Evolutionary conservation across 37 sponge, comb jelly and placozoan species (phyloP).

Genomic region (Geodia barretti): DNA sequence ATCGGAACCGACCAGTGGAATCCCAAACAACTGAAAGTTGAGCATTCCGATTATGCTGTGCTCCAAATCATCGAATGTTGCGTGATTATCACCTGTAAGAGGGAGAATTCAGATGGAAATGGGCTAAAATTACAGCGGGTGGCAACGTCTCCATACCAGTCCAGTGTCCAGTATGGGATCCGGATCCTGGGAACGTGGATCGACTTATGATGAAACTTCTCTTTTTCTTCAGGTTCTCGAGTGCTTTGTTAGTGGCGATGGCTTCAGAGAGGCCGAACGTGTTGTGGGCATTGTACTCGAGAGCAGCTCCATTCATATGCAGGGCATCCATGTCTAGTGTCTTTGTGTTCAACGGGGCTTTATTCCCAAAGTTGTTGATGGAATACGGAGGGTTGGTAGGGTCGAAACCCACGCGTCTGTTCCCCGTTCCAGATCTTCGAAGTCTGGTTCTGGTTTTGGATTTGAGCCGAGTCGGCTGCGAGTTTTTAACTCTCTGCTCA

Average conservation of each 20-base stretch:
- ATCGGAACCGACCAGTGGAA: slow-evolving; percentile 89
- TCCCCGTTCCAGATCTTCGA: not conserved
- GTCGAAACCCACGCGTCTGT: slow-evolving; percentile 44
- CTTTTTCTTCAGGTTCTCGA: slow-evolving; percentile 46
- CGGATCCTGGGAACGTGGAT: slow-evolving; percentile 90
- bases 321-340: slow-evolving; percentile 80
- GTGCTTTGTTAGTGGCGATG: slow-evolving; percentile 72
- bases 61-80: slow-evolving; percentile 74
- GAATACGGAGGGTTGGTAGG: slow-evolving; percentile 60
- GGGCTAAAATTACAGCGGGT: too few species aligned
- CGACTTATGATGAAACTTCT: slow-evolving; percentile 81
- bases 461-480: not conserved
- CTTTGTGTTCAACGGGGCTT: slow-evolving; percentile 69
- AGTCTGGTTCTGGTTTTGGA: not conserved
- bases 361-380: slow-evolving; percentile 55
- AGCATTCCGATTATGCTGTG: slow-evolving; percentile 83
- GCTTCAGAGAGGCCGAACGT: slow-evolving; percentile 83
- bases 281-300: slow-evolving; percentile 92
- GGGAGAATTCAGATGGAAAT: not conserved
- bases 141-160: slow-evolving; percentile 68
- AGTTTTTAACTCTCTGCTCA: not conserved
- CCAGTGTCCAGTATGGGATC: slow-evolving; percentile 86
- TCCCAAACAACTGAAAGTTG: slow-evolving; percentile 90
- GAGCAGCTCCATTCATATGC: slow-evolving; percentile 61
- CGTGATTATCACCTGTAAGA: slow-evolving; percentile 83